phyloP scores from a whole-genome alignment of 2,888 invertebrate genomes.

The Lucinisca nassula region DNA sequence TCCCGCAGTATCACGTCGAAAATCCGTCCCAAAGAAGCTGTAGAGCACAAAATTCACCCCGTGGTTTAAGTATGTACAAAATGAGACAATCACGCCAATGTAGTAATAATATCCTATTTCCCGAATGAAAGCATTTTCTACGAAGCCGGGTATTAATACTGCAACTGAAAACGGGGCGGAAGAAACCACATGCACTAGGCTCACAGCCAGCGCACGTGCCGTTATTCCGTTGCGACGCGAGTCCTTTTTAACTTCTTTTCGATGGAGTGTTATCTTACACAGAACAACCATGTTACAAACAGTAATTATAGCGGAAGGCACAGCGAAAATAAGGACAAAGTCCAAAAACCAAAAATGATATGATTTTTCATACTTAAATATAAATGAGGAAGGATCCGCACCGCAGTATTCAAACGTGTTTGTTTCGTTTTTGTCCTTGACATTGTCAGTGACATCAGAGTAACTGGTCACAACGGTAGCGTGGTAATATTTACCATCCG shows the following conservation, averaged over 20 bases:
- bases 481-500: not conserved
- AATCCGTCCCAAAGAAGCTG: constrained; percentile 3
- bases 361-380: not conserved
- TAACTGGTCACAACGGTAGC: not conserved
- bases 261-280: not conserved
- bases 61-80: not conserved
- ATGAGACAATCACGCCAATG: not conserved
- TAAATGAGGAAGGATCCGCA: not conserved
- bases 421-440: not conserved
- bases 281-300: not conserved
- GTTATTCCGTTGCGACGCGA: not conserved
- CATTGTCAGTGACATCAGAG: not conserved
- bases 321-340: not conserved
- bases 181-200: not conserved
- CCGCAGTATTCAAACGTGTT: not conserved
- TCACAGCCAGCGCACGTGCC: not conserved
- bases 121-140: not conserved
- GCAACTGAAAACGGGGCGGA: not conserved
- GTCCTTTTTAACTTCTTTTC: not conserved
- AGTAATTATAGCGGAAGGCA: not conserved
- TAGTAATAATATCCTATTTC: not conserved
- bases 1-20: not conserved
- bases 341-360: constrained; percentile 5
- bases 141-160: not conserved
- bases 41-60: not conserved